Conservation (phyloP, 2,113 vertebrate genomes). For the Melanocharis versteri region DNA sequence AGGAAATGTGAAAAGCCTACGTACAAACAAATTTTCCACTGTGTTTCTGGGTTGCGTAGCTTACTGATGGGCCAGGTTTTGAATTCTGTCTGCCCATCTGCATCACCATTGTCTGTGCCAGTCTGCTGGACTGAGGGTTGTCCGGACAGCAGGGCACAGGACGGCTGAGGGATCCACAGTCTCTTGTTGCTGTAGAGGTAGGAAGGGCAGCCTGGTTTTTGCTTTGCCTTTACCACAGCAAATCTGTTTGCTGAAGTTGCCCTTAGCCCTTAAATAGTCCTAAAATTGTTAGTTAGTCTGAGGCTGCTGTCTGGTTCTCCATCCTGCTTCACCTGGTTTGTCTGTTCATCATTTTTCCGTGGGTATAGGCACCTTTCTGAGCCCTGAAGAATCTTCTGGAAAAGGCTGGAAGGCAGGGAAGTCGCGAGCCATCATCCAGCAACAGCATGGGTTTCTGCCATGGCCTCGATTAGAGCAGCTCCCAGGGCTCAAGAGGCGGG, state of each 20-base stretch:
- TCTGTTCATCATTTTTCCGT: neutral
- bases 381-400: neutral
- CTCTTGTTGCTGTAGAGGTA: neutral
- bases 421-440: neutral
- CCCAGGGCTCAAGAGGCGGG: neutral
- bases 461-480: neutral
- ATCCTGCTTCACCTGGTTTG: neutral
- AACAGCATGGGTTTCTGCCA: neutral
- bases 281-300: neutral
- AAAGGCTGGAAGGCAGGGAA: neutral
- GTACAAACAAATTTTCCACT: neutral
- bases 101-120: neutral
- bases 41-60: neutral
- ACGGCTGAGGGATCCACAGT: fast-evolving
- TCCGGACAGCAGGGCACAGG: neutral
- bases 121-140: neutral
- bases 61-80: neutral
- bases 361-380: neutral
- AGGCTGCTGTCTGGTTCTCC: neutral
- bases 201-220: neutral
- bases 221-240: neutral
- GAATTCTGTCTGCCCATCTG: neutral
- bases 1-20: neutral
- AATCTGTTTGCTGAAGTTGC: neutral
- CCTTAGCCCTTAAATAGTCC: neutral